Evolutionary conservation across 2,888 invertebrate species (phyloP), one percentile per base, ranked within the genome.

Genomic region (Ophion slaviceki): DNA sequence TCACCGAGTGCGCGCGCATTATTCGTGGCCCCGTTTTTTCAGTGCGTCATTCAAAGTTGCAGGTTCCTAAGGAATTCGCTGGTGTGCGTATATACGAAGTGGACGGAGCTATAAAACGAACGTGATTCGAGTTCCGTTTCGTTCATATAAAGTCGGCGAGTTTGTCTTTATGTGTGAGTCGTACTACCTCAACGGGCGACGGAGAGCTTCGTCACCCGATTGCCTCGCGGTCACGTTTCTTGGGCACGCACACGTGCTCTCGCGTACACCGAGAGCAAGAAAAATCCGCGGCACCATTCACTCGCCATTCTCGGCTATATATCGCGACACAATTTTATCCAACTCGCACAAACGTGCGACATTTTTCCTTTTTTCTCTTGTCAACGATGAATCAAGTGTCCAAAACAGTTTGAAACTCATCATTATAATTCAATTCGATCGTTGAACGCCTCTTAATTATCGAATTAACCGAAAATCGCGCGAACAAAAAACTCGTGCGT

Each of bases 211-310:
- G 85, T 85, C 85, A 82, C 47, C 75, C 78, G 82, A 79, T 85
- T 45, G 82, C 67, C 79, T 64, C 82, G 82, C 84, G 80, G 82
- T 86, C 86, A 86, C 86, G 84, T 86, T 84, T 85, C 66, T 79
- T 62, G 80, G 64, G 24, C 82, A 81, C 66, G 84, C 84, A 84
- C 86, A 84, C 86, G 86, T 84, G 86, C 84, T 62, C 64, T 62
- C 77, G 24, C 40, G 72, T 70, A 61, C 66, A 64, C 36, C 64
- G 59, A 53, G 79, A 76, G 45, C 79, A 80, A 82, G 80, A 77
- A 66, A 82, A 82, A 53, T 67, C 76, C 47, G 28, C 75, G 79
- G 40, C 66, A 82, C 84, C 80, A 71, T 84, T 84, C 80, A 84
- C 84, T 71, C 77, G 78, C 57, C 81, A 57, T 72, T 75, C 85